Percentiles rank a stretch among this genome's conserved stretches.
These are phyloP conservation scores for Phyllotreta cruciferae DNA, from an alignment of 2,888 invertebrate species.

Conservation along the genomic window DNA sequence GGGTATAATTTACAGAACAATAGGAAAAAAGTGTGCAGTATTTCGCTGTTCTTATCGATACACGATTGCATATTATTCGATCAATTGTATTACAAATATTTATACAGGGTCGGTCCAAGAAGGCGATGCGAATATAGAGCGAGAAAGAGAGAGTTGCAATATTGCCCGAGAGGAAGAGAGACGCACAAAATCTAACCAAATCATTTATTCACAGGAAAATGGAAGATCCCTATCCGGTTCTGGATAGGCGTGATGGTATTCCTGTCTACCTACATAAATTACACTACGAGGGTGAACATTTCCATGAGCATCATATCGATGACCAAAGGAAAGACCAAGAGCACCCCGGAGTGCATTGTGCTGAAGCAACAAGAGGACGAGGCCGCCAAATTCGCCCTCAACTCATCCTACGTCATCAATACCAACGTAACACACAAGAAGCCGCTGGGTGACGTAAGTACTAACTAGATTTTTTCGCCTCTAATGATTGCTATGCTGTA, in stretches of 20 bases:
- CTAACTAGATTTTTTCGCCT: no score
- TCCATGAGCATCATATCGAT: constrained; percentile 74
- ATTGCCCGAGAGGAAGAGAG: no score
- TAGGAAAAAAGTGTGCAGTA: no score
- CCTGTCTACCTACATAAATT: constrained; percentile 72
- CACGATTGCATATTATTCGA: no score
- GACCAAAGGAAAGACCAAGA: constrained; percentile 58
- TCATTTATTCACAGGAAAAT: constrained; percentile 33
- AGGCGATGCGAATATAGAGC: no score
- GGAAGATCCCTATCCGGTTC: constrained; percentile 43
- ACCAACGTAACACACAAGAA: background rate
- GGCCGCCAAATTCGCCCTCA: constrained; percentile 9
- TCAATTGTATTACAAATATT: no score
- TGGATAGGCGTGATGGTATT: constrained; percentile 72
- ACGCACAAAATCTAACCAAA: no score
- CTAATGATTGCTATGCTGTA: no score
- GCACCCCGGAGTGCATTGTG: constrained; percentile 41
- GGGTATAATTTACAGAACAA: no score
- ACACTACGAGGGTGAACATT: constrained; percentile 76
- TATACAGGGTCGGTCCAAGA: no score
- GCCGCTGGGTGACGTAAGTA: background rate
- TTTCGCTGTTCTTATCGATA: no score
- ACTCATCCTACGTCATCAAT: background rate
- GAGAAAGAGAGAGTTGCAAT: no score
- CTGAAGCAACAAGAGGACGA: constrained; percentile 19